phyloP scores from a whole-genome alignment of 1,140 invertebrate genomes.

The Cotesia vestalis region DNA sequence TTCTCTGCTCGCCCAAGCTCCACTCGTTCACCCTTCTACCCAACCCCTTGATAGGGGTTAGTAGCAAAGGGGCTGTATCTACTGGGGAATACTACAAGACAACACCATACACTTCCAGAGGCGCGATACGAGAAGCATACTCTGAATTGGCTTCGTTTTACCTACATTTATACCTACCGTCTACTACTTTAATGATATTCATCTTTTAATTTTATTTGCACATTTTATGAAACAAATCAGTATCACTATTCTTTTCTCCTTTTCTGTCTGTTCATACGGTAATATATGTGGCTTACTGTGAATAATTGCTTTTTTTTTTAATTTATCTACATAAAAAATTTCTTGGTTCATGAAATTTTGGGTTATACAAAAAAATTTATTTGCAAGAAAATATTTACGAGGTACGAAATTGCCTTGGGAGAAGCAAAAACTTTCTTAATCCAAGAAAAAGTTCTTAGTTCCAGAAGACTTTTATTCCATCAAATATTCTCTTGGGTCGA shows the following conservation, averaged over 20 bases:
- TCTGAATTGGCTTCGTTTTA: constrained; percentile 51
- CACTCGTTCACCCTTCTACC: constrained; percentile 39
- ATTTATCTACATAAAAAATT: no score
- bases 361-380: no score
- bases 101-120: constrained; percentile 39
- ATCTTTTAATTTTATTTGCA: constrained; percentile 4
- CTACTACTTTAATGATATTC: background rate
- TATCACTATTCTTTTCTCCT: background rate
- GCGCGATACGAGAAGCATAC: constrained; percentile 48
- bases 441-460: no score
- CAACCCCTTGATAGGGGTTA: constrained; percentile 41
- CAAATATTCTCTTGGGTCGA: no score
- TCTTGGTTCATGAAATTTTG: no score
- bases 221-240: background rate
- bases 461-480: no score
- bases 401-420: no score
- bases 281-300: background rate
- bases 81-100: constrained; percentile 43
- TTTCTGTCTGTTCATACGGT: background rate
- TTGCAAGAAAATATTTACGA: no score
- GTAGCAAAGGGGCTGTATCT: constrained; percentile 44
- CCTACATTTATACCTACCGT: constrained; percentile 21
- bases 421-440: no score
- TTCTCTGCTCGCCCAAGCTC: constrained; percentile 49
- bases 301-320: no score